Conservation (phyloP, 2,888 invertebrate species). For the Notodonta dromedarius region DNA sequence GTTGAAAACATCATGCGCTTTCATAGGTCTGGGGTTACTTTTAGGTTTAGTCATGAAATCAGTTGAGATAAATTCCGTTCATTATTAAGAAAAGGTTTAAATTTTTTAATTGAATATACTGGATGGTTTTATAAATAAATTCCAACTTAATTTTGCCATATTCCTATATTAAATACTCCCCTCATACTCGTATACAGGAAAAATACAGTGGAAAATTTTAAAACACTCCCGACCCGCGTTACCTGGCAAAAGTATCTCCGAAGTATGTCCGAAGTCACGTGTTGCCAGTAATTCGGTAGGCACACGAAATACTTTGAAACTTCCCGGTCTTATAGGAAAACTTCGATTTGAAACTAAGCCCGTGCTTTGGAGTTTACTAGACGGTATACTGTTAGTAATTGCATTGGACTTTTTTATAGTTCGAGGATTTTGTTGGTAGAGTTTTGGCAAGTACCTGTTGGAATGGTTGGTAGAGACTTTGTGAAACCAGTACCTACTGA, state of each 20-base stretch:
- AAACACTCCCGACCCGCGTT: not conserved
- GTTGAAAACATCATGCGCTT: conserved; percentile 24
- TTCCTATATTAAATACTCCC: no score
- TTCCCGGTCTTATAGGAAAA: conserved; percentile 43
- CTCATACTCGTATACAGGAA: no score
- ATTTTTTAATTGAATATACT: no score
- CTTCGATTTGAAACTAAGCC: conserved; percentile 48
- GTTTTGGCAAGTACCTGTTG: conserved; percentile 2
- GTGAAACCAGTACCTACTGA: not conserved
- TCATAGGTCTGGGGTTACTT: conserved; percentile 17
- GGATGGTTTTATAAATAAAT: no score
- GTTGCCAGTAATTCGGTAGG: conserved; percentile 41
- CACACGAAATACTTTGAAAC: conserved; percentile 36
- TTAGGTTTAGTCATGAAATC: not conserved
- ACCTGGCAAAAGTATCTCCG: not conserved
- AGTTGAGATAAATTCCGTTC: not conserved
- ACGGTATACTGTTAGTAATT: conserved; percentile 37
- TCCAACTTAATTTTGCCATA: no score
- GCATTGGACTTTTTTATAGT: conserved; percentile 40
- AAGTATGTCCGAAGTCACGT: conserved; percentile 36
- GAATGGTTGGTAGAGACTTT: not conserved
- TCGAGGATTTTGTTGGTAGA: conserved; percentile 21
- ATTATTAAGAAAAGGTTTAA: no score
- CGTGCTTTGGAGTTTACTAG: conserved; percentile 33
- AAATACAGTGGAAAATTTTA: not conserved